Conservation (phyloP, 2,797 vertebrate species). For the Karalla daura region DNA sequence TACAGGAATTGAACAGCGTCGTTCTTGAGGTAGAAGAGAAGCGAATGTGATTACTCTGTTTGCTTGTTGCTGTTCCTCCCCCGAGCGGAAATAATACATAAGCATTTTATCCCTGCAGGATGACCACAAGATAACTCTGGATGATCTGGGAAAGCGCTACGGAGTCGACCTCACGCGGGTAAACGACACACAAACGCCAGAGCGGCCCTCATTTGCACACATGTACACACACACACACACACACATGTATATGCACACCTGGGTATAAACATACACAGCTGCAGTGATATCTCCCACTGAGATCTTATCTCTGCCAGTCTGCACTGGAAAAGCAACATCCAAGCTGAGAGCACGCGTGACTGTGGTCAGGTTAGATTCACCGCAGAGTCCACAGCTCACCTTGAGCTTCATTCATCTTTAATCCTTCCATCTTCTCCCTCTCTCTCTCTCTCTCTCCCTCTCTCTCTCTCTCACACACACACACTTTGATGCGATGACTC, state of each 20-base stretch:
- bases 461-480: constrained; percentile 26
- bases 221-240: constrained; percentile 6
- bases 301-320: constrained; percentile 50
- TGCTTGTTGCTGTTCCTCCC: not conserved
- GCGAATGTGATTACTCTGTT: constrained; percentile 1
- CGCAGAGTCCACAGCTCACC: constrained; percentile 36
- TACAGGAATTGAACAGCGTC: too few relatives aligned
- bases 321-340: constrained; percentile 23
- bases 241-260: constrained; percentile 15
- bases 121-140: constrained; percentile 89
- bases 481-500: constrained; percentile 25
- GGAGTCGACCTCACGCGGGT: constrained; percentile 89
- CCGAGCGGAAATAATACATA: not conserved
- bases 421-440: constrained; percentile 47
- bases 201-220: not conserved
- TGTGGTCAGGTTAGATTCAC: constrained; percentile 45
- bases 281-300: constrained; percentile 16
- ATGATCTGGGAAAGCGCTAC: constrained; percentile 90
- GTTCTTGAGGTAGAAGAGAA: too few relatives aligned
- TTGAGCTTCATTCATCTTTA: constrained; percentile 58
- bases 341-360: constrained; percentile 41
- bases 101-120: constrained; percentile 82
- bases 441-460: constrained; percentile 37
- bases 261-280: constrained; percentile 13
- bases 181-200: constrained; percentile 55